These are phyloP conservation scores for Mirounga angustirostris DNA, from an alignment of 2,113 vertebrate genomes.

Conservation along the genomic window DNA sequence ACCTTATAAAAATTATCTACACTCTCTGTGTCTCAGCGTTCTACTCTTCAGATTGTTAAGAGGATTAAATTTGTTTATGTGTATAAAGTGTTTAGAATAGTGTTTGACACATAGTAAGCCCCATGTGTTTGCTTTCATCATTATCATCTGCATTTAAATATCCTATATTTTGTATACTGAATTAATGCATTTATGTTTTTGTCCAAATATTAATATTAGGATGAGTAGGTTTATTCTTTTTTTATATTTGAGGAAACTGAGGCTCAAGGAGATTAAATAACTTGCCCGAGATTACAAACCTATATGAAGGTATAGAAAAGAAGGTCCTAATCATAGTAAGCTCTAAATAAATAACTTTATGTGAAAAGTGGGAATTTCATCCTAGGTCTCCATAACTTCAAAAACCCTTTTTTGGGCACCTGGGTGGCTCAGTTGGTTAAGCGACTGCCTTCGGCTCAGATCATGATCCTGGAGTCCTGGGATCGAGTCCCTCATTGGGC, in stretches of 20 bases:
- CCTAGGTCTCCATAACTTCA: neutral
- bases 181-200: conserved; percentile 16
- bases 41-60: neutral
- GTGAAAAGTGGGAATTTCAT: conserved; percentile 7
- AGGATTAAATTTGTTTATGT: neutral
- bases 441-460: no score
- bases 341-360: neutral
- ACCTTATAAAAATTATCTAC: neutral
- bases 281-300: neutral
- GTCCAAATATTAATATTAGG: conserved; percentile 5
- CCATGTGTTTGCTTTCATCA: neutral
- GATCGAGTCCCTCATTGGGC: no score
- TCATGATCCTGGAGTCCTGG: no score
- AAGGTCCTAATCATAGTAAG: neutral
- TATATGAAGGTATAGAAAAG: neutral
- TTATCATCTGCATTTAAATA: conserved; percentile 68
- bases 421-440: no score
- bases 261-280: neutral
- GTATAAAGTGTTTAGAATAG: neutral
- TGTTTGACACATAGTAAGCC: neutral
- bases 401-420: neutral
- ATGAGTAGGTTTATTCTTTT: neutral
- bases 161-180: neutral
- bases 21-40: neutral
- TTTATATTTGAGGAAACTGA: neutral